These are phyloP conservation scores for Heliconius ismenius DNA, from an alignment of 2,888 invertebrate genomes.

Conservation along the genomic window DNA sequence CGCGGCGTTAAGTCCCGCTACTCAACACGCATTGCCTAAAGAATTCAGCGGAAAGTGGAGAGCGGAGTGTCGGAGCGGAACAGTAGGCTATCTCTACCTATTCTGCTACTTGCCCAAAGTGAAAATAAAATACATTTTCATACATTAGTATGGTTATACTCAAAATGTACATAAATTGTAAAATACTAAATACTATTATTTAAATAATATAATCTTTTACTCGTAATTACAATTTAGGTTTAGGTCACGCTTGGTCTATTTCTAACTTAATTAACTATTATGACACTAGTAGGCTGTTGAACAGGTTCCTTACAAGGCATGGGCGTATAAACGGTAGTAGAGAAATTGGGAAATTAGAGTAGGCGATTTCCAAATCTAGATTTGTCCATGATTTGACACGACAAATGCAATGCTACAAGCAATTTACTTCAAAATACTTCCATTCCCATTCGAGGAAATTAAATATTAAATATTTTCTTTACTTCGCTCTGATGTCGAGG, in stretches of 20 bases:
- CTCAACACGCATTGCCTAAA: too few relatives aligned
- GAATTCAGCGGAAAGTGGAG: too few relatives aligned
- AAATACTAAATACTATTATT: not conserved
- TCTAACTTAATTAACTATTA: slow-evolving; percentile 48
- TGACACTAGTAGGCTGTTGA: slow-evolving; percentile 48
- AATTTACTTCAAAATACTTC: not conserved
- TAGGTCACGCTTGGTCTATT: not conserved
- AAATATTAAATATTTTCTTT: too few relatives aligned
- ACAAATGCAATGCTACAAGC: not conserved
- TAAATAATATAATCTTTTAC: not conserved
- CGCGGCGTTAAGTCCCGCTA: too few relatives aligned
- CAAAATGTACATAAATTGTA: not conserved
- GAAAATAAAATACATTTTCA: too few relatives aligned
- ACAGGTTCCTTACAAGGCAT: slow-evolving; percentile 52
- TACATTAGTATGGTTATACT: too few relatives aligned
- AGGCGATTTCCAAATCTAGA: slow-evolving; percentile 37
- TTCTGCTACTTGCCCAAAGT: too few relatives aligned
- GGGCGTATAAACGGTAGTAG: slow-evolving; percentile 51
- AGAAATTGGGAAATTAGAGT: slow-evolving; percentile 45
- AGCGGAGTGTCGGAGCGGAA: too few relatives aligned
- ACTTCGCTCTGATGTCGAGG: too few relatives aligned
- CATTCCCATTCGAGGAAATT: too few relatives aligned
- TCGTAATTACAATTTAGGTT: not conserved
- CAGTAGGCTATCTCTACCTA: too few relatives aligned
- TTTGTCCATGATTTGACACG: slow-evolving; percentile 26